Percentiles rank a stretch among this genome's conserved stretches.
These are phyloP conservation scores for Phthorimaea operculella DNA, from an alignment of 1,140 invertebrate genomes.

Conservation along the genomic window DNA sequence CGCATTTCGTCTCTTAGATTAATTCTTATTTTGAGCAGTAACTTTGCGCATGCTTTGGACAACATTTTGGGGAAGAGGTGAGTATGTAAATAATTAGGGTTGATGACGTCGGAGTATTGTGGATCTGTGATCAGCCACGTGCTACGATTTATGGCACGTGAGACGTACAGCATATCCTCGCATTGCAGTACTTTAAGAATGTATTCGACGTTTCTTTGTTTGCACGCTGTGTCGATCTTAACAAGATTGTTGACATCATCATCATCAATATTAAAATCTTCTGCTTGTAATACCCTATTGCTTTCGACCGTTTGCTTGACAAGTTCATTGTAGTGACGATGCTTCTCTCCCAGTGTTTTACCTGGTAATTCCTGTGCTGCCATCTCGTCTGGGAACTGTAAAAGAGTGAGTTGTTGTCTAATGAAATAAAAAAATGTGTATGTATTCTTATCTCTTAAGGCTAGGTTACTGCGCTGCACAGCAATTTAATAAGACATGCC, in stretches of 20 bases:
- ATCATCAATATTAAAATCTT: constrained; percentile 4
- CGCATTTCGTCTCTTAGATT: constrained; percentile 7
- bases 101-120: constrained; percentile 8
- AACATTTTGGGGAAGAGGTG: constrained; percentile 12
- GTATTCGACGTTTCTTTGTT: constrained; percentile 11
- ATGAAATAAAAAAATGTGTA: background rate
- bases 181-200: constrained; percentile 10
- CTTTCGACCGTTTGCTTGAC: background rate
- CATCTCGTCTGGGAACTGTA: constrained; percentile 1
- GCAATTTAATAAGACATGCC: too few species aligned
- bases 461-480: too few species aligned
- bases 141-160: constrained; percentile 8
- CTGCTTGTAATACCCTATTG: background rate
- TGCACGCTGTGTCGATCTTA: constrained; percentile 13
- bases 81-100: constrained; percentile 8
- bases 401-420: background rate
- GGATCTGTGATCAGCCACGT: constrained; percentile 11
- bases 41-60: constrained; percentile 8
- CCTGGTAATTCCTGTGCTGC: constrained; percentile 9
- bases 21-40: constrained; percentile 8
- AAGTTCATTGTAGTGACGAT: constrained; percentile 10
- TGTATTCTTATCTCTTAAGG: too few species aligned
- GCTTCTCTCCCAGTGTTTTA: constrained; percentile 6
- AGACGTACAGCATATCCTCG: constrained; percentile 13
- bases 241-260: constrained; percentile 10